Evolutionary conservation across 2,888 invertebrate genomes (phyloP).

Genomic region (Tridacna crocea): DNA sequence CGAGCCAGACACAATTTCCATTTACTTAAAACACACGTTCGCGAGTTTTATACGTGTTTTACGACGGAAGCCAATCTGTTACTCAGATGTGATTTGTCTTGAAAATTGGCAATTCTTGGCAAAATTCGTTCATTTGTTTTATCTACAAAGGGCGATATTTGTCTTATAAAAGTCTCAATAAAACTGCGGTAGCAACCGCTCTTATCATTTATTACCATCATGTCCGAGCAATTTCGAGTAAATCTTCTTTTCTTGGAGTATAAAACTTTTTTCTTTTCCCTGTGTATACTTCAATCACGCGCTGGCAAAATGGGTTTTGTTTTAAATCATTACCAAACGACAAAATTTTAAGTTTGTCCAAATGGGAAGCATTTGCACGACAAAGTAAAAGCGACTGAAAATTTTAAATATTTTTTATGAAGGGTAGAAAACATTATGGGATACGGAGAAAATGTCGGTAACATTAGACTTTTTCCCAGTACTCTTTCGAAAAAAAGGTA

Average conservation of each 20-base stretch:
- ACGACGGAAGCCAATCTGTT: slow-evolving; percentile 13
- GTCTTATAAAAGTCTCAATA: neutral
- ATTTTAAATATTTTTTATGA: no score
- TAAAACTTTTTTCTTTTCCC: neutral
- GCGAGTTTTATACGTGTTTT: neutral
- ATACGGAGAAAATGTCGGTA: no score
- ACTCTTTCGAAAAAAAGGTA: no score
- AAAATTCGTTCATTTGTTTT: neutral
- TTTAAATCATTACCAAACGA: no score
- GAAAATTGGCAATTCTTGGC: slow-evolving; percentile 24
- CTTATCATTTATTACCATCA: no score
- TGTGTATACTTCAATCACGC: neutral
- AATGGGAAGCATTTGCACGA: no score
- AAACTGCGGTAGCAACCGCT: neutral
- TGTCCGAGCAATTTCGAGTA: no score
- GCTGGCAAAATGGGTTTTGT: neutral
- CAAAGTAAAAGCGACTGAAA: no score
- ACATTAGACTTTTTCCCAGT: no score
- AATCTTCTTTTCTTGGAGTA: neutral
- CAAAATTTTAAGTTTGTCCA: no score
- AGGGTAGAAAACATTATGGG: no score
- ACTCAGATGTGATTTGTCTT: slow-evolving; percentile 21
- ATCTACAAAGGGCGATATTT: neutral
- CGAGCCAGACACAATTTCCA: neutral
- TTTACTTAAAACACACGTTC: neutral